Evolutionary conservation across 37 sponge, comb jelly and placozoan genomes (phyloP).

Genomic region (Agelas oroides): DNA sequence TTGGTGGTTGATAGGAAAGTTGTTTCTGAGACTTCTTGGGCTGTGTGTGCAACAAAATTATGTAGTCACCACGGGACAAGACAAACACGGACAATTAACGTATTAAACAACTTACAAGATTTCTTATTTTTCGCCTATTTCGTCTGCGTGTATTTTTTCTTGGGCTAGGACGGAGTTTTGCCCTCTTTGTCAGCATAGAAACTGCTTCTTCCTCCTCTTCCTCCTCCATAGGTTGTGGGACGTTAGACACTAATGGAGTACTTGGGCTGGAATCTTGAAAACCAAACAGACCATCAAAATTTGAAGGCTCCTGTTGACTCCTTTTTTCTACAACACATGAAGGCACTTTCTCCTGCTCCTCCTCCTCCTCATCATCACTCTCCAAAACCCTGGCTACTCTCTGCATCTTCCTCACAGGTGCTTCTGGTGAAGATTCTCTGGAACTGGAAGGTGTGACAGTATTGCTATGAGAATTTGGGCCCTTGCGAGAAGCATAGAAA

Average conservation of each 20-base stretch:
- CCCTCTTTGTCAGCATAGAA: too few species aligned
- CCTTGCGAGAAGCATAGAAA: neutral
- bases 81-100: too few species aligned
- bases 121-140: too few species aligned
- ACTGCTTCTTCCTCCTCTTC: neutral
- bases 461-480: neutral
- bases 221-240: neutral
- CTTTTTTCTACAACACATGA: neutral
- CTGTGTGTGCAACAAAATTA: too few species aligned
- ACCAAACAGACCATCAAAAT: too few species aligned
- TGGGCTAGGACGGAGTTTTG: too few species aligned
- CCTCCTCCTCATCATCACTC: neutral
- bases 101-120: too few species aligned
- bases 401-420: neutral
- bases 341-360: neutral
- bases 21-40: too few species aligned
- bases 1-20: too few species aligned
- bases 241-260: neutral
- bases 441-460: neutral
- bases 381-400: neutral
- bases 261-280: too few species aligned
- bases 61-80: too few species aligned
- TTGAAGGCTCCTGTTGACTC: neutral
- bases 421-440: neutral
- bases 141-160: too few species aligned